Percentiles rank a stretch among this genome's conserved stretches.
phyloP scores from a whole-genome alignment of 1,140 invertebrate genomes.

The Temnothorax nylanderi region DNA sequence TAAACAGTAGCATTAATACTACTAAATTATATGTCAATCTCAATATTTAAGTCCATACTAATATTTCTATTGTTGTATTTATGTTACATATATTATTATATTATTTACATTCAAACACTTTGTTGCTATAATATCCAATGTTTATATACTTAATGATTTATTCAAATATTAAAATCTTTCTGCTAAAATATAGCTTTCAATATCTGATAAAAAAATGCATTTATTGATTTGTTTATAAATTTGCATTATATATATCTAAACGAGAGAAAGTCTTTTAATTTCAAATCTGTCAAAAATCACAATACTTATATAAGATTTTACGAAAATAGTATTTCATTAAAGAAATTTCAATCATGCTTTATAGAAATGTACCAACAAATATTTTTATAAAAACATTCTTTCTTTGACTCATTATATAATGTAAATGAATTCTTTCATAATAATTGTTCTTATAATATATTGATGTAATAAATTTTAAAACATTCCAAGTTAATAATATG shows the following conservation, averaged over 20 bases:
- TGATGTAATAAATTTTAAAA: not conserved
- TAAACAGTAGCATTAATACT: not conserved
- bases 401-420: not conserved
- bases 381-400: not conserved
- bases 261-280: not conserved
- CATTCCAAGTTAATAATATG: not conserved
- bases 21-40: not conserved
- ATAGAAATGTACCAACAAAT: not conserved
- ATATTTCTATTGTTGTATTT: not conserved
- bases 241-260: too few relatives aligned
- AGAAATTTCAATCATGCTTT: not conserved
- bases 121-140: not conserved
- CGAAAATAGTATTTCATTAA: not conserved
- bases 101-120: not conserved
- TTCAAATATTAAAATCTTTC: not conserved
- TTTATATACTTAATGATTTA: not conserved
- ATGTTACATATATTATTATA: not conserved
- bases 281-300: not conserved
- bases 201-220: not conserved
- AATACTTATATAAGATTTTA: not conserved
- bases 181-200: not conserved
- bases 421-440: not conserved
- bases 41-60: not conserved
- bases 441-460: not conserved
- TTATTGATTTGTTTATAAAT: not conserved